These are phyloP conservation scores for Deilephila elpenor DNA, from an alignment of 2,888 invertebrate genomes.

Conservation along the genomic window DNA sequence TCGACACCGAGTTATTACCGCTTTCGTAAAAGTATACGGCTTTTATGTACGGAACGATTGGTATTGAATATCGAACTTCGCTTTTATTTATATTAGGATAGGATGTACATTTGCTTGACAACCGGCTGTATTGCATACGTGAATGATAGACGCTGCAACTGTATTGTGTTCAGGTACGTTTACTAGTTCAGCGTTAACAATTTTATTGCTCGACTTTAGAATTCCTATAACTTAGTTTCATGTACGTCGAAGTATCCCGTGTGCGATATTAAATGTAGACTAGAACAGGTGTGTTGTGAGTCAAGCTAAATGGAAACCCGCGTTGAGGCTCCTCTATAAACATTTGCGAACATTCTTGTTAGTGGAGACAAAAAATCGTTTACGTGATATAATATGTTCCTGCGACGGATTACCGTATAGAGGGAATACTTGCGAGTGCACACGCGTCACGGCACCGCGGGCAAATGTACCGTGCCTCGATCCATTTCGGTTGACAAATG, in stretches of 20 bases:
- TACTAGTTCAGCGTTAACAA: not conserved
- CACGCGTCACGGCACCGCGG: not conserved
- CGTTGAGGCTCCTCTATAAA: too few relatives aligned
- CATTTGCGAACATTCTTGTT: not conserved
- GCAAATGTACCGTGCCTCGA: slow-evolving; percentile 27
- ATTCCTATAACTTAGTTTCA: not conserved
- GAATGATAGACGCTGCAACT: slow-evolving; percentile 8
- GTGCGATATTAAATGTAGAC: not conserved
- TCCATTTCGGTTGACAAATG: slow-evolving; percentile 30
- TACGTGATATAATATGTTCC: slow-evolving; percentile 1
- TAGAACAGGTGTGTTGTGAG: not conserved
- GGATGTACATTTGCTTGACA: slow-evolving; percentile 5
- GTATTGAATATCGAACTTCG: not conserved
- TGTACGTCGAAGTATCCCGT: not conserved
- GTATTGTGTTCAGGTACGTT: slow-evolving; percentile 8
- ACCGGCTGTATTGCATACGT: not conserved
- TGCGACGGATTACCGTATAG: slow-evolving; percentile 13
- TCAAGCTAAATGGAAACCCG: slow-evolving; percentile 13
- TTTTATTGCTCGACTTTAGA: slow-evolving; percentile 13
- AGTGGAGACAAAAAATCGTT: slow-evolving; percentile 7
- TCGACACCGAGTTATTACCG: slow-evolving; percentile 63
- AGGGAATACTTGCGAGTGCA: slow-evolving; percentile 2
- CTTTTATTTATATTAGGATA: not conserved
- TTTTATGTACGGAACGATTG: slow-evolving; percentile 42
- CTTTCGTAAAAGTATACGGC: slow-evolving; percentile 53